These are phyloP conservation scores for Grapholita molesta DNA, from an alignment of 1,140 invertebrate genomes.

Conservation along the genomic window DNA sequence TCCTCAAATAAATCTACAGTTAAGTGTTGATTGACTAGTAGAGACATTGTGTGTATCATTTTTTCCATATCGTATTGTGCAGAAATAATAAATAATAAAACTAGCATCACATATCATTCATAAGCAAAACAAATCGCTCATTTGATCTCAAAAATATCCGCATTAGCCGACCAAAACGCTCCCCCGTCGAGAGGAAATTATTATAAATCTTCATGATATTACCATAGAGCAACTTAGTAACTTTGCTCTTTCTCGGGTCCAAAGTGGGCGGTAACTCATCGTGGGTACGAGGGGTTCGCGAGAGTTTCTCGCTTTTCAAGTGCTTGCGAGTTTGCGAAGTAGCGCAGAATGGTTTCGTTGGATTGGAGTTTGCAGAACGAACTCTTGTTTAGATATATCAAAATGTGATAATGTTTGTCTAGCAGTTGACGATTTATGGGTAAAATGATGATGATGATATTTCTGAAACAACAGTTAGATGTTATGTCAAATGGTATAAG, in stretches of 20 bases:
- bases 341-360: background rate
- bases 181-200: constrained; percentile 64
- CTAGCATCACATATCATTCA: background rate
- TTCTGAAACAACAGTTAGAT: too few species aligned
- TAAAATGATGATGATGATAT: too few species aligned
- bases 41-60: too few species aligned
- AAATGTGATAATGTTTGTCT: too few species aligned
- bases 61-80: too few species aligned
- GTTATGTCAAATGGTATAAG: too few species aligned
- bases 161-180: constrained; percentile 61
- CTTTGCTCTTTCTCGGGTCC: constrained; percentile 66
- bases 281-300: constrained; percentile 48
- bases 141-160: constrained; percentile 14
- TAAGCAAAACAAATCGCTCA: background rate
- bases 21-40: too few species aligned
- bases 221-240: constrained; percentile 71
- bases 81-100: too few species aligned
- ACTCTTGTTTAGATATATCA: too few species aligned
- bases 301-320: constrained; percentile 23
- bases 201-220: constrained; percentile 75
- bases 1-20: too few species aligned
- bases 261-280: constrained; percentile 72
- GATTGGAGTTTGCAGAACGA: too few species aligned
- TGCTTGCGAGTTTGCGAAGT: background rate
- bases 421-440: too few species aligned